phyloP scores from a whole-genome alignment of 2,888 invertebrate genomes.

The Bruchidius siliquastri region DNA sequence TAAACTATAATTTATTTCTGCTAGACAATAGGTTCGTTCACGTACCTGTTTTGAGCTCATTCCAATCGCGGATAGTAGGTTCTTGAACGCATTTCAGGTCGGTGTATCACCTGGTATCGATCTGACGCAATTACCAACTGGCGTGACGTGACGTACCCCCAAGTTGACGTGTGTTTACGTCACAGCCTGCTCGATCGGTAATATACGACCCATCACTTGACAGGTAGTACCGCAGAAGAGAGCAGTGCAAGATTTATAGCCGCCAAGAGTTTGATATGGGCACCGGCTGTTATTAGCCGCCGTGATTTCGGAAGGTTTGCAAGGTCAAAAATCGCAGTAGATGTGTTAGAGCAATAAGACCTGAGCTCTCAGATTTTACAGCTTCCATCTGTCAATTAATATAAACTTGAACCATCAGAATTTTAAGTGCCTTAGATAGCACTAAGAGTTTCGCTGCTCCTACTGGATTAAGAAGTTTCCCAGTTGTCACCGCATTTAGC shows the following conservation, averaged over 20 bases:
- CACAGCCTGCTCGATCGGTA: constrained; percentile 34
- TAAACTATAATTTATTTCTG: no score
- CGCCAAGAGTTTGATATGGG: neutral
- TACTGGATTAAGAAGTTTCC: no score
- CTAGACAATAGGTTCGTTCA: no score
- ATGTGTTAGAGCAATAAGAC: no score
- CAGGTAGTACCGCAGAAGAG: constrained; percentile 25
- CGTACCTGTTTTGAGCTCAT: neutral
- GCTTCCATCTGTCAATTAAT: no score
- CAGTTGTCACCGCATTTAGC: no score
- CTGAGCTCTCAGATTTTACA: no score
- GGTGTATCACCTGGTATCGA: neutral
- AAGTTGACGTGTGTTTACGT: constrained; percentile 38
- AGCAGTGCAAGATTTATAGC: neutral
- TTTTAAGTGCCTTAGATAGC: no score
- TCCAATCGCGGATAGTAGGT: neutral
- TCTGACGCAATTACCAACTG: neutral
- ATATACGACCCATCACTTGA: constrained; percentile 38
- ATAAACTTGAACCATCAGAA: no score
- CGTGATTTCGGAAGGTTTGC: neutral
- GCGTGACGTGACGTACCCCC: constrained; percentile 1
- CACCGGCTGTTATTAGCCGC: neutral
- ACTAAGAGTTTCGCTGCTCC: no score
- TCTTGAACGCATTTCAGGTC: neutral
- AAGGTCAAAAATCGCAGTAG: no score